These are phyloP conservation scores for Mohoua ochrocephala DNA, from an alignment of 2,113 vertebrate species.

Conservation along the genomic window DNA sequence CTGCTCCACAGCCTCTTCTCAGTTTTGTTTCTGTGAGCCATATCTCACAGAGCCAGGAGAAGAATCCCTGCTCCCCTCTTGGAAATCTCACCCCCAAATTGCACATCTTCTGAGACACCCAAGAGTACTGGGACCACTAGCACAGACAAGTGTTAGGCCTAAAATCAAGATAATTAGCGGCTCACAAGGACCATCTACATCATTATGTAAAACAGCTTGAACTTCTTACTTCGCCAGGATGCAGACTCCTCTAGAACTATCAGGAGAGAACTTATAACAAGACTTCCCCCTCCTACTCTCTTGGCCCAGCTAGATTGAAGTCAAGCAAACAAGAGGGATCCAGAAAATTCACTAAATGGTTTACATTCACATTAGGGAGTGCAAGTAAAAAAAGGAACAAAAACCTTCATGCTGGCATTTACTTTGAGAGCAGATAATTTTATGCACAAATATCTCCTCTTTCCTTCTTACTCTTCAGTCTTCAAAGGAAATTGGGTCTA, in stretches of 20 bases:
- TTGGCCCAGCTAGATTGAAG: neutral
- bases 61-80: neutral
- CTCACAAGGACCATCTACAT: neutral
- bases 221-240: neutral
- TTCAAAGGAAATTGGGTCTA: neutral
- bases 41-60: neutral
- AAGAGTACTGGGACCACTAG: neutral
- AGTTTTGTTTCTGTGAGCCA: fast-evolving
- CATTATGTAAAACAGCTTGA: neutral
- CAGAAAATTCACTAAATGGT: neutral
- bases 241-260: neutral
- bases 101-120: neutral
- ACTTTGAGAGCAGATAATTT: neutral
- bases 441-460: neutral
- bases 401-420: neutral
- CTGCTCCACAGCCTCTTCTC: neutral
- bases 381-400: neutral
- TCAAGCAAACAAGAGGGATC: neutral
- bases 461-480: neutral
- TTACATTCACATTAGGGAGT: neutral
- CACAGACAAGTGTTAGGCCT: neutral
- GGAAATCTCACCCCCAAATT: neutral
- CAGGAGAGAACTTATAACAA: neutral
- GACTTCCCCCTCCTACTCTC: neutral
- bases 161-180: neutral